These are phyloP conservation scores for Zaprionus capensis DNA, from an alignment of 1,140 invertebrate genomes.

Conservation along the genomic window DNA sequence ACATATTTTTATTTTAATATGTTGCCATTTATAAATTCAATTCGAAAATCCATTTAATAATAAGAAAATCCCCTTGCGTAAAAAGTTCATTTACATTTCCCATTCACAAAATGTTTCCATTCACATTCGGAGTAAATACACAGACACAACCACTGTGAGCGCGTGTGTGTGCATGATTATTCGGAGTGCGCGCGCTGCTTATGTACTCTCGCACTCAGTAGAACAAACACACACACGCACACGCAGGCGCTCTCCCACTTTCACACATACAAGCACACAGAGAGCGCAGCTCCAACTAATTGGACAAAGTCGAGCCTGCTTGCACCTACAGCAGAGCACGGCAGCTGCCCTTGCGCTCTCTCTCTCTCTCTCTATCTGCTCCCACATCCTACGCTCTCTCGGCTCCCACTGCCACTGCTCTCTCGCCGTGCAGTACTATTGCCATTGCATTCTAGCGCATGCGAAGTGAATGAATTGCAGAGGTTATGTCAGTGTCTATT, in stretches of 20 bases:
- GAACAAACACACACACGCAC: slow-evolving; percentile 11
- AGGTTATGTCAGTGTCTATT: slow-evolving; percentile 51
- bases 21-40: neutral
- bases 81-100: slow-evolving; percentile 12
- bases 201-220: slow-evolving; percentile 23
- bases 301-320: slow-evolving; percentile 62
- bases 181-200: slow-evolving; percentile 49
- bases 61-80: neutral
- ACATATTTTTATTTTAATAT: neutral
- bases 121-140: slow-evolving; percentile 45
- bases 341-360: neutral
- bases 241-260: slow-evolving; percentile 30
- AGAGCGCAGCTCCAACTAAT: slow-evolving; percentile 61
- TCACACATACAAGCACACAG: slow-evolving; percentile 10
- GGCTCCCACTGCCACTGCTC: neutral
- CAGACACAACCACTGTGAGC: neutral
- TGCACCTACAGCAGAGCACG: slow-evolving; percentile 38
- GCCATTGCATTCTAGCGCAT: slow-evolving; percentile 31
- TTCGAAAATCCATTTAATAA: neutral
- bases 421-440: slow-evolving; percentile 14
- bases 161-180: slow-evolving; percentile 9
- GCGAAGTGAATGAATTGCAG: slow-evolving; percentile 59
- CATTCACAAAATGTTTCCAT: slow-evolving; percentile 15
- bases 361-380: neutral
- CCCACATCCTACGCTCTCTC: too few relatives aligned